These are phyloP conservation scores for Drosophila virilis DNA, from an alignment of 1,140 invertebrate genomes.

Conservation along the genomic window DNA sequence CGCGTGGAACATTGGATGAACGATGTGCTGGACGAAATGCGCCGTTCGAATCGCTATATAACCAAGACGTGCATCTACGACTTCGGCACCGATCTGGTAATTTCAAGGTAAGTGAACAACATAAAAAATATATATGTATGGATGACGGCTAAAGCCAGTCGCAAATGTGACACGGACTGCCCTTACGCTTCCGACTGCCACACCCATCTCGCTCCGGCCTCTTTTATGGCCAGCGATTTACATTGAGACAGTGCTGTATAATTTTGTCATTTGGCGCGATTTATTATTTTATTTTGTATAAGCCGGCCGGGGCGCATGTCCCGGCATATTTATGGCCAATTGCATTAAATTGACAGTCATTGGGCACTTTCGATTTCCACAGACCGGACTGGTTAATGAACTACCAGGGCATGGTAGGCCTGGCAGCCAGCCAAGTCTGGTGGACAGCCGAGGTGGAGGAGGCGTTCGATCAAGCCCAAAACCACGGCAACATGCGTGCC, in stretches of 20 bases:
- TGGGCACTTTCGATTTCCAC: conserved; percentile 68
- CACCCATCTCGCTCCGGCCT: conserved; percentile 8
- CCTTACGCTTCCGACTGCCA: background rate
- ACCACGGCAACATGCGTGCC: conserved; percentile 90
- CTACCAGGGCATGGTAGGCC: conserved; percentile 94
- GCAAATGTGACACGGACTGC: conserved; percentile 3
- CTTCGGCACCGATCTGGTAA: conserved; percentile 90
- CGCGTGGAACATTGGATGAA: conserved; percentile 97
- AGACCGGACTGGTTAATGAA: conserved; percentile 92
- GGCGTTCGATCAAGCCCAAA: conserved; percentile 90
- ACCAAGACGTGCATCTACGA: conserved; percentile 95
- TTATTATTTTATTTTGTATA: conserved; percentile 80
- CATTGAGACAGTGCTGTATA: conserved; percentile 77
- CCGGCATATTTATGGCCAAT: conserved; percentile 79
- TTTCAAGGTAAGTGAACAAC: conserved; percentile 76
- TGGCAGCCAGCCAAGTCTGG: conserved; percentile 95
- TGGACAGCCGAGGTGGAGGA: conserved; percentile 97
- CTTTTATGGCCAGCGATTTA: conserved; percentile 76
- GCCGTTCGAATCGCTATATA: conserved; percentile 91
- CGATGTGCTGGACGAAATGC: conserved; percentile 92
- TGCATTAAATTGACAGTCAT: conserved; percentile 83
- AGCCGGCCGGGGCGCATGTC: conserved; percentile 57
- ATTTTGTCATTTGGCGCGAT: conserved; percentile 83
- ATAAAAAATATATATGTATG: conserved; percentile 59
- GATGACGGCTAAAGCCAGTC: conserved; percentile 7